These are phyloP conservation scores for Phasia obesa DNA, from an alignment of 2,888 invertebrate genomes.

Conservation along the genomic window DNA sequence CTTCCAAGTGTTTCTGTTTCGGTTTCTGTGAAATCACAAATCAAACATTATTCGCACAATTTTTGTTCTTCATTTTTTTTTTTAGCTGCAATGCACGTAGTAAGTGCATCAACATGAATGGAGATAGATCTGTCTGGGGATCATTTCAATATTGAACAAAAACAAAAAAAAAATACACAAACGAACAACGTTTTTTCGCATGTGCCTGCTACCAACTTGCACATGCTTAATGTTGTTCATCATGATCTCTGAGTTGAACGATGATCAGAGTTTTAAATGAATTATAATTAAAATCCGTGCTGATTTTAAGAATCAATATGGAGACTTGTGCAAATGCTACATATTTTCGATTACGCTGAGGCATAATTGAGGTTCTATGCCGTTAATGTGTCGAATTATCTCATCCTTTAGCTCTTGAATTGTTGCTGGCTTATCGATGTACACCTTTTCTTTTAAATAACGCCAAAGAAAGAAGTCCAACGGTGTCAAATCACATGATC, in stretches of 20 bases:
- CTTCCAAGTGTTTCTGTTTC: conserved; percentile 26
- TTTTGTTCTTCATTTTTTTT: conserved; percentile 36
- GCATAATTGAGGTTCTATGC: no score
- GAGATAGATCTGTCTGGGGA: conserved; percentile 53
- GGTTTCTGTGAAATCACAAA: conserved; percentile 79
- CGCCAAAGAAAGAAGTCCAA: no score
- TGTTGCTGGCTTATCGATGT: no score
- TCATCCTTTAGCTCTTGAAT: no score
- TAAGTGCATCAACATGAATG: conserved; percentile 54
- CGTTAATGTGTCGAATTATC: no score
- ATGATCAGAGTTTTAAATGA: conserved; percentile 31
- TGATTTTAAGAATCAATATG: no score
- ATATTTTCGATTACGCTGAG: no score
- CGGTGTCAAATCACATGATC: no score
- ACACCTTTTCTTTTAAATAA: no score
- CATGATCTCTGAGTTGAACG: conserved; percentile 55
- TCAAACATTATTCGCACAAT: conserved; percentile 80
- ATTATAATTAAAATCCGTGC: neutral
- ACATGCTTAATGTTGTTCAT: conserved; percentile 69
- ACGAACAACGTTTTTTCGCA: conserved; percentile 28
- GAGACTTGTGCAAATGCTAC: no score
- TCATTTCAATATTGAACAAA: conserved; percentile 55
- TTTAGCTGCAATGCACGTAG: conserved; percentile 22
- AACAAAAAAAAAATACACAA: neutral
- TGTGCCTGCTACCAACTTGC: conserved; percentile 62